These are phyloP conservation scores for Dendrocopos noguchii DNA, from an alignment of 2,113 vertebrate species.

Conservation along the genomic window DNA sequence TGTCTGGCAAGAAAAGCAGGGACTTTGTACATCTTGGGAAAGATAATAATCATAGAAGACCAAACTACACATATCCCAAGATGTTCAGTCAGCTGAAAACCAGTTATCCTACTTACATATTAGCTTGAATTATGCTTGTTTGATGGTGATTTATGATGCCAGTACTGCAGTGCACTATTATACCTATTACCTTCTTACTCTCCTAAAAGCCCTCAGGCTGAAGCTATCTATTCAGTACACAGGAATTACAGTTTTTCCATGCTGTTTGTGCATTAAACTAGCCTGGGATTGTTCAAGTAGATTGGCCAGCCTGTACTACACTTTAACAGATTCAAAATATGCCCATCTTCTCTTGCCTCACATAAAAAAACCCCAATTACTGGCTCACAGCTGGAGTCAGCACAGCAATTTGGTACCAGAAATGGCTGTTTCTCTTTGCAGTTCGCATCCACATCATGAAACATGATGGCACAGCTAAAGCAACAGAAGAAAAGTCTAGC, in stretches of 20 bases:
- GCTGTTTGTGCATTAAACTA: not conserved
- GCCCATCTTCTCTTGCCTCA: conserved; percentile 8
- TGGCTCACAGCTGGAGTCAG: not conserved
- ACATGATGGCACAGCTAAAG: not conserved
- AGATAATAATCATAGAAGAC: not conserved
- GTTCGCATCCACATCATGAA: not conserved
- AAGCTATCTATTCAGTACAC: not conserved
- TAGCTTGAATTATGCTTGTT: not conserved
- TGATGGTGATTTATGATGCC: not conserved
- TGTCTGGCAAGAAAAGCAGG: not conserved
- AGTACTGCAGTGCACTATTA: not conserved
- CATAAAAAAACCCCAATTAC: not conserved
- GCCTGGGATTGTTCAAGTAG: conserved; percentile 36
- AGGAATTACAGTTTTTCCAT: not conserved
- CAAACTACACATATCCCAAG: not conserved
- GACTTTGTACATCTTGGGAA: not conserved
- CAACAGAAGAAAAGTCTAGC: not conserved
- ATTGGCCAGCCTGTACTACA: not conserved
- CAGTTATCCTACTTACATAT: not conserved
- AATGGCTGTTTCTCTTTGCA: not conserved
- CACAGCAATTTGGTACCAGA: not conserved
- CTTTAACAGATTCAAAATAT: conserved; percentile 32
- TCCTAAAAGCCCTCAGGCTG: not conserved
- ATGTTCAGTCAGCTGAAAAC: conserved; percentile 22
- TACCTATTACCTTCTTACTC: not conserved